Evolutionary conservation across 2,113 vertebrate species (phyloP), one percentile per base, ranked within the genome.

Genomic region (Lepisosteus osseus): DNA sequence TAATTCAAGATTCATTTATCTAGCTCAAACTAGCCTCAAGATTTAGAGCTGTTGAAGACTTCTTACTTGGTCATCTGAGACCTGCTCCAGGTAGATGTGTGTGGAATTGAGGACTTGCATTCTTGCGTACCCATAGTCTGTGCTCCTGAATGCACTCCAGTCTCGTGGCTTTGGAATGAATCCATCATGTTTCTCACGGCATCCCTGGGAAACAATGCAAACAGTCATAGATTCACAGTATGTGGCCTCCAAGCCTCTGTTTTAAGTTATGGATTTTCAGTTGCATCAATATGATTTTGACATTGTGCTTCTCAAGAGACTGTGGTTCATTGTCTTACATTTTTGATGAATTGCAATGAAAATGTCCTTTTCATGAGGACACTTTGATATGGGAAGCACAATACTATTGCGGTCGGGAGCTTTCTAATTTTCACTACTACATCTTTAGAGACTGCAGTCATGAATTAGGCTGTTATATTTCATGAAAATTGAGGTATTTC

Each of bases 21-120:
- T 51, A 9, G 9, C 5, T 51, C 15, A 42, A 54, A 13, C 59
- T 56, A 56, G 15, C 47, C 47, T 6, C 9, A 51, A 3, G 47
- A 51, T 51, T 51, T 51, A 64, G 51, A 3, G 47, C 15, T 41
- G 47, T 11, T 43, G 65, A 62, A 51, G 45, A 14, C 13, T 42
- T 15, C 87, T 82, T 74, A 97, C 95, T 93, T 95, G 91, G 79
- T 95, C 94, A 2, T 95, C 95, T 0, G 95, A 96, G 72, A 96
- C 91, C 84, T 96, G 95, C 84, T 96, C 93, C 80, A 96, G 69
- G 82, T 94, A 92, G 55, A 96, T 15, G 71, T 95, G 94, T 45
- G 90, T 94, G 61, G 71, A 56, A 14, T 96, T 97, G 62, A 92
- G 74, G 72, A 95, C 79, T 56, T 92, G 89, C 76, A 96, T 87